Base-by-base conservation (phyloP, 2,797 vertebrate genomes). In the Peromyscus nudipes region DNA sequence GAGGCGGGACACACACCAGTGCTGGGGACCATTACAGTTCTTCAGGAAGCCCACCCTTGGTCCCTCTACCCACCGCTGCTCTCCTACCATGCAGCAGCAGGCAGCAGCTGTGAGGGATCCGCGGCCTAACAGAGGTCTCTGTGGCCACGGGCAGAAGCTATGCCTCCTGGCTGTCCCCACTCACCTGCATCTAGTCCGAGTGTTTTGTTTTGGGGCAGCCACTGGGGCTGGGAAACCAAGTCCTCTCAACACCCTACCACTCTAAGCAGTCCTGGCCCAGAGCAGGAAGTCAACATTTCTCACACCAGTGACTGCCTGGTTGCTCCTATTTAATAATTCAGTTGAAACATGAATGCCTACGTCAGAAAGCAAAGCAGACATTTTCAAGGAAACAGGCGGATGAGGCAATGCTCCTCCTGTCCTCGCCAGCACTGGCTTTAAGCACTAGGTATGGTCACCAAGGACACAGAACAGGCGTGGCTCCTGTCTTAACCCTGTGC, bases 61-160 rank as follows among this genome's bases (percentile, higher is more conserved):
- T 11, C 11, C 16, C 12, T 3, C 37, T 17, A 25, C 55, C 13
- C 16, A 19, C 3, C 23, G 83, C 21, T 12, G 16, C 13, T 4
- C 31, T 37, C 55, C 55, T 5, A 9, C 2, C 23, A 1, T 0
- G 31, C 14, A 2, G 69, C 29, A 5, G 67, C 23, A 16, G 0
- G 7, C 6, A 37, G 21, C 0, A 13, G 43, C 13, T 27, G 19
- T 8, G 29, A 23, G 49, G 65, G 37, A 43, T 13, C 34, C 2
- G 0, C 0, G 4, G 11, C 16, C 83, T 31, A 9, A 49, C 57
- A 77, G 0, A 16, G 29, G 5, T 1, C 40, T 31, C 29, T 31
- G 57, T 80, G 11, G 91, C 31, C 64, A 16, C 1, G 19, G 69
- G 7, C n/a, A n/a, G 31, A 67, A 40, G 49, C 37, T 27, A 0